These are phyloP conservation scores for Zosterops hypoxanthus DNA, from an alignment of 2,113 vertebrate genomes.

Conservation along the genomic window DNA sequence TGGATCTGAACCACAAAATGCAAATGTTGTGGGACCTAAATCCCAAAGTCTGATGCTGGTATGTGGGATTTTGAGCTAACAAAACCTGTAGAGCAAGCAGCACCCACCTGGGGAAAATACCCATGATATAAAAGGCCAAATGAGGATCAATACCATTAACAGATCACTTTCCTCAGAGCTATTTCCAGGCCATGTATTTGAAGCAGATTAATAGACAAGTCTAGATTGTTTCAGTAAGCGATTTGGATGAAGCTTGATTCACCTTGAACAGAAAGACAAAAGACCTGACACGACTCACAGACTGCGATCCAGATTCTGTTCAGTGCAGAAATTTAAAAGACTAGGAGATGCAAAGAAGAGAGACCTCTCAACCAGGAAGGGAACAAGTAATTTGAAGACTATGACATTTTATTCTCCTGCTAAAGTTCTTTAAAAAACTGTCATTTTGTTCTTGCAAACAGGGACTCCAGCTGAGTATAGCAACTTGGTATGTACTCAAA, in stretches of 20 bases:
- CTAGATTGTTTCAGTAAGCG: background rate
- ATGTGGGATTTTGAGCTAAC: background rate
- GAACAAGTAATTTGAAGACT: background rate
- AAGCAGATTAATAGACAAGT: slow-evolving; percentile 25
- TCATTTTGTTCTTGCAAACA: background rate
- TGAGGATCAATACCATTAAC: slow-evolving; percentile 2
- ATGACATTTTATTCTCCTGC: background rate
- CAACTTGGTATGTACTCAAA: background rate
- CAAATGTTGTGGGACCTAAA: background rate
- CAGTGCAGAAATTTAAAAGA: background rate
- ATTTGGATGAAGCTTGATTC: background rate
- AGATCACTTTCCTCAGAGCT: background rate
- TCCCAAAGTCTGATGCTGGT: background rate
- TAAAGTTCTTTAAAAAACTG: background rate
- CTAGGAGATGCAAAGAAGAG: background rate
- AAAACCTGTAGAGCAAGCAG: background rate
- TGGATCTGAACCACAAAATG: background rate
- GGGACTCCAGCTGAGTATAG: background rate
- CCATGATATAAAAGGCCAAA: background rate
- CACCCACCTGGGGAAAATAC: background rate
- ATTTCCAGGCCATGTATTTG: background rate
- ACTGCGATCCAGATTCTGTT: background rate
- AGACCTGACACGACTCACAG: background rate
- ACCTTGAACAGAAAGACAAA: background rate
- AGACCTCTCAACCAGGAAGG: background rate